phyloP scores from a whole-genome alignment of 2,888 invertebrate species.

The Calameuta idolon region DNA sequence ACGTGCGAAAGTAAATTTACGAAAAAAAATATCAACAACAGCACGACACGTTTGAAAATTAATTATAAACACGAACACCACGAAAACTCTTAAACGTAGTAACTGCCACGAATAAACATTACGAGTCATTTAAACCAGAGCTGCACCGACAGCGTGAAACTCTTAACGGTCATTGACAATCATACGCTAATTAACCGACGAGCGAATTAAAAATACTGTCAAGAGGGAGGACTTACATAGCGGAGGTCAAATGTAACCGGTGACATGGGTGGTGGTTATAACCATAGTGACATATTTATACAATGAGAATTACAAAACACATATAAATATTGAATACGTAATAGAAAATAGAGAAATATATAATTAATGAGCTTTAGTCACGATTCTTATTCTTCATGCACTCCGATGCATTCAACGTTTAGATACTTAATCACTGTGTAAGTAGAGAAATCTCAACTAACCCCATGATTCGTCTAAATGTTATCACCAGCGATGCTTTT shows the following conservation, averaged over 20 bases:
- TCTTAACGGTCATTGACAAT: background rate
- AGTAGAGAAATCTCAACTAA: background rate
- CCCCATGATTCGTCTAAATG: background rate
- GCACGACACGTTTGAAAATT: background rate
- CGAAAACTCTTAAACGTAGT: background rate
- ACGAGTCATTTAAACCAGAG: background rate
- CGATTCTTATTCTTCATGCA: background rate
- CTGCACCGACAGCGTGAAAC: background rate
- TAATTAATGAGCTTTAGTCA: background rate
- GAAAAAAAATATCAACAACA: background rate
- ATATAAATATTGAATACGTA: background rate
- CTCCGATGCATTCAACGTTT: background rate
- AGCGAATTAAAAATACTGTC: background rate
- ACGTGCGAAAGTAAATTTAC: background rate
- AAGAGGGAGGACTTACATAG: background rate
- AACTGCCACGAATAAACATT: background rate
- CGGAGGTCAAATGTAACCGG: background rate
- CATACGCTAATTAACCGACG: background rate
- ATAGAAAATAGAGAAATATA: background rate
- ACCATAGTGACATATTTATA: background rate
- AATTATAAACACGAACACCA: background rate
- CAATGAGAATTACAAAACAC: background rate
- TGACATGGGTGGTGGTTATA: background rate
- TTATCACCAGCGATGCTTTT: background rate
- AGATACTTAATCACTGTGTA: background rate